Evolutionary conservation across 2,113 vertebrate genomes (phyloP), one percentile per base, ranked within the genome.

Genomic region (Cepphus grylle): DNA sequence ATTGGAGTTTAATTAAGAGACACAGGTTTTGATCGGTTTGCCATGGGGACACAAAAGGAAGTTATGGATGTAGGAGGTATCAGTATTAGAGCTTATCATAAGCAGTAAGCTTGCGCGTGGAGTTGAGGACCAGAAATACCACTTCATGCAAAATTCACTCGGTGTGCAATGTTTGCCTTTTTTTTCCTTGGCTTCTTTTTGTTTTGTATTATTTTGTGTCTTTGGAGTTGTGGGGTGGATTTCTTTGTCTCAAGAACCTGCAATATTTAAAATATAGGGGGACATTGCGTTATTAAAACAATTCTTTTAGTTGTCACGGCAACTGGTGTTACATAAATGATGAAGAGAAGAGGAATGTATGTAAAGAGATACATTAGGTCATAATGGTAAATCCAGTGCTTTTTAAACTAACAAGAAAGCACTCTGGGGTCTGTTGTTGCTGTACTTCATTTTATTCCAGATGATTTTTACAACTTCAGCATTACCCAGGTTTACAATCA

Each of bases 261-360:
- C 25, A 78, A 20, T 59, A 30, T 78, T 88, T 86, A 78, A 90
- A 90, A 52, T 84, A 67, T 15, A 56, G n/a, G 42, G 49, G n/a
- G 34, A 20, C 25, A 26, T 47, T 15, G 40, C 50, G 83, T 96
- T 93, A 94, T 91, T 93, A 88, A 90, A 95, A 81, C 52, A 84
- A 36, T 95, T 95, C 10, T 83, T 95, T 91, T 42, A 65, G 80
- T 88, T 95, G 87, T 88, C 91, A 91, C 0, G 2, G 89, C 84
- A 96, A 90, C 91, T 92, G 43, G 34, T 82, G 65, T 90, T 88
- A 81, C 59, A 83, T 65, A 93, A 95, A 88, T 91, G 74, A 91
- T 93, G 56, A 93, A 80, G n/a, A 88, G 70, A 88, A 77, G 45
- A 79, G 63, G 43, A 71, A 80, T 71, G 66, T 78, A 15, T 85